phyloP scores from a whole-genome alignment of 92 coral and sea anemone species.

The Paramuricea clavata region DNA sequence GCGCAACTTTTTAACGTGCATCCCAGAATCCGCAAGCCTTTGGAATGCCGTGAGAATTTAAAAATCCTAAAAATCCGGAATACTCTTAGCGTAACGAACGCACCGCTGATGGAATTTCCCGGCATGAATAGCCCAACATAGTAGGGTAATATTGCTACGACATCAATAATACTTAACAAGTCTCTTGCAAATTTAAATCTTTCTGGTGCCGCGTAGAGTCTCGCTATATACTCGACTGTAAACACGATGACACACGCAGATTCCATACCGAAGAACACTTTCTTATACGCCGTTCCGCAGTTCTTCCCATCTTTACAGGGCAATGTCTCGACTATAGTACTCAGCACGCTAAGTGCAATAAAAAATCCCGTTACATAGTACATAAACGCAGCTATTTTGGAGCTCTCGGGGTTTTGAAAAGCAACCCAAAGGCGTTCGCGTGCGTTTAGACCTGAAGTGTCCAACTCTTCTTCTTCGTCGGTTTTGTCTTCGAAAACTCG shows the following conservation, averaged over 20 bases:
- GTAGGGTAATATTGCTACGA: constrained; percentile 94
- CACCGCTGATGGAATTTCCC: constrained; percentile 96
- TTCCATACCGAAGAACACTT: constrained; percentile 88
- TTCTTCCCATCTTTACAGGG: constrained; percentile 77
- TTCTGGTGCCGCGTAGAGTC: constrained; percentile 96
- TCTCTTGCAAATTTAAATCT: constrained; percentile 95
- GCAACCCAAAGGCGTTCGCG: constrained; percentile 99
- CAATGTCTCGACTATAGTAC: constrained; percentile 95
- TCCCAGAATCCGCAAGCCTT: constrained; percentile 97
- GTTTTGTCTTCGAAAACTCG: constrained; percentile 95
- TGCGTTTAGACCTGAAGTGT: constrained; percentile 78
- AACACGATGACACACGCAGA: constrained; percentile 97
- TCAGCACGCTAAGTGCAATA: constrained; percentile 95
- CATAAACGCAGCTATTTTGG: constrained; percentile 82
- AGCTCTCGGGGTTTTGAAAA: constrained; percentile 99
- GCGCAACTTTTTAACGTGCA: constrained; percentile 98
- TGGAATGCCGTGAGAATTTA: constrained; percentile 99
- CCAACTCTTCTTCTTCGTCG: constrained; percentile 87
- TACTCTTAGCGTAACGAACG: constrained; percentile 97
- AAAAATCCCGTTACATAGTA: constrained; percentile 96
- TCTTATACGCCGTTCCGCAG: constrained; percentile 79
- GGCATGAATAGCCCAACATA: constrained; percentile 97
- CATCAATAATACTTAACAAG: constrained; percentile 91
- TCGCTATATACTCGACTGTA: constrained; percentile 95
- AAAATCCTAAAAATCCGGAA: constrained; percentile 99